A percentile compares a stretch with the other conserved stretches of the same genome.
These are phyloP conservation scores for Sesia bembeciformis DNA, from an alignment of 2,888 invertebrate species.

Conservation along the genomic window DNA sequence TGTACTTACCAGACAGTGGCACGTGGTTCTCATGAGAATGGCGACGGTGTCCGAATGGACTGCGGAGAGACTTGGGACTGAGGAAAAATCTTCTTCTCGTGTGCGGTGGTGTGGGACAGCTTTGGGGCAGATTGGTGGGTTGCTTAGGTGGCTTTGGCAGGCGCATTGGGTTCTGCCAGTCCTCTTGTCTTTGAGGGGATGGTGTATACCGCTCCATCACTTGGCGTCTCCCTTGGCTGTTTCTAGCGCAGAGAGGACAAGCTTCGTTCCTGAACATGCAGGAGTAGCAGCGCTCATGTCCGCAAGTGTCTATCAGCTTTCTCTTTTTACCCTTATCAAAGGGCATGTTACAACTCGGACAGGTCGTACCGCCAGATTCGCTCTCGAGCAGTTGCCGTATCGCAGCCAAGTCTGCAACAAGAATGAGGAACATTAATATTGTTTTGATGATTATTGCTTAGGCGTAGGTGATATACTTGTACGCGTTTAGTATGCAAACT, in stretches of 20 bases:
- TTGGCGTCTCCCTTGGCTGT: constrained; percentile 51
- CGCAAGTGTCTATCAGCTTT: constrained; percentile 94
- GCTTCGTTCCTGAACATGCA: constrained; percentile 95
- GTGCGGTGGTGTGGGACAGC: constrained; percentile 88
- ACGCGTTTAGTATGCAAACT: constrained; percentile 19
- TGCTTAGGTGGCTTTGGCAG: constrained; percentile 76
- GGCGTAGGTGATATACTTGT: constrained; percentile 7
- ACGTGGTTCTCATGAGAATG: constrained; percentile 77
- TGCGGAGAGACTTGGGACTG: constrained; percentile 85
- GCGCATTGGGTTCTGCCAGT: constrained; percentile 71
- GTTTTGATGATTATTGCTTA: constrained; percentile 13
- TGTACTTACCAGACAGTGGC: constrained; percentile 79
- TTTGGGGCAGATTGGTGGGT: constrained; percentile 73
- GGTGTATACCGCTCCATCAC: constrained; percentile 63
- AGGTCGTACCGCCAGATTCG: constrained; percentile 80
- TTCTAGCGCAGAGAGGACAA: constrained; percentile 86
- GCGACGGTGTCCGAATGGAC: constrained; percentile 80
- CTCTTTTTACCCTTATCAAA: constrained; percentile 98
- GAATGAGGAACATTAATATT: constrained; percentile 12
- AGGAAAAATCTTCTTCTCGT: constrained; percentile 85
- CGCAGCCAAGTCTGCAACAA: constrained; percentile 86
- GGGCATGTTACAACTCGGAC: constrained; percentile 93
- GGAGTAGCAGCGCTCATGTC: constrained; percentile 95
- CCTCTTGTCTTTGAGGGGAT: constrained; percentile 58
- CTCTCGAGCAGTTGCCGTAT: constrained; percentile 86